Conservation (phyloP, 2,113 vertebrate genomes). For the Prietella phreatophila region DNA sequence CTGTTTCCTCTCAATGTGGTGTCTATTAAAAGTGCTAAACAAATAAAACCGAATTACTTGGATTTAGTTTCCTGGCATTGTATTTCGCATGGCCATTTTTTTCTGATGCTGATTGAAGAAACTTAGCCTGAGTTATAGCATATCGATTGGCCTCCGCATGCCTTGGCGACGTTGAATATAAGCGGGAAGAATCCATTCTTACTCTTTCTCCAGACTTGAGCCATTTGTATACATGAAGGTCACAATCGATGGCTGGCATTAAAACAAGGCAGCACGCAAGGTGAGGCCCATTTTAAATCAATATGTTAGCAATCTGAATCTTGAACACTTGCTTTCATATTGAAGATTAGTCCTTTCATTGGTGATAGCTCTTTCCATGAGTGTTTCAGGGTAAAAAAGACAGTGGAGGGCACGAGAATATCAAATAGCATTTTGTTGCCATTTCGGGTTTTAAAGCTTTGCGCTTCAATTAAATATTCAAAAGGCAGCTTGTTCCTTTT, state of each 20-base stretch:
- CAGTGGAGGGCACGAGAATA: not conserved
- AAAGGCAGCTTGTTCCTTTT: not conserved
- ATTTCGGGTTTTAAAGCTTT: not conserved
- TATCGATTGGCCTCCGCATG: conserved; percentile 68
- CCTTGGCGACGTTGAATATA: conserved; percentile 68
- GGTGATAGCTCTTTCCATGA: conserved; percentile 2
- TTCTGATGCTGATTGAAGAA: conserved; percentile 61
- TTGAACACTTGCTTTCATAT: conserved; percentile 43
- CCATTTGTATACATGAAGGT: conserved; percentile 77
- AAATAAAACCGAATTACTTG: not conserved
- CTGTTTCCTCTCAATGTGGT: not conserved
- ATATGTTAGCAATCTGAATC: conserved; percentile 63
- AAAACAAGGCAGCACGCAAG: conserved; percentile 73
- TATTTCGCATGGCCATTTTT: conserved; percentile 47
- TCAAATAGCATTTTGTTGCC: not conserved
- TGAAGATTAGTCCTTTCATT: conserved; percentile 37
- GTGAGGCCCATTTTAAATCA: conserved; percentile 69
- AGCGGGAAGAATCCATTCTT: conserved; percentile 70
- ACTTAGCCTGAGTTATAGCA: conserved; percentile 62
- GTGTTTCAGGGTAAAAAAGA: conserved; percentile 30
- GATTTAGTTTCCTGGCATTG: conserved; percentile 11
- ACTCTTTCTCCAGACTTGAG: conserved; percentile 62
- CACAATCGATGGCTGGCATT: conserved; percentile 71
- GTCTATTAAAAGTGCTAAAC: not conserved
- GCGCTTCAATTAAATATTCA: not conserved